These are phyloP conservation scores for Acanthornis magna DNA, from an alignment of 2,797 vertebrate species.

Conservation along the genomic window DNA sequence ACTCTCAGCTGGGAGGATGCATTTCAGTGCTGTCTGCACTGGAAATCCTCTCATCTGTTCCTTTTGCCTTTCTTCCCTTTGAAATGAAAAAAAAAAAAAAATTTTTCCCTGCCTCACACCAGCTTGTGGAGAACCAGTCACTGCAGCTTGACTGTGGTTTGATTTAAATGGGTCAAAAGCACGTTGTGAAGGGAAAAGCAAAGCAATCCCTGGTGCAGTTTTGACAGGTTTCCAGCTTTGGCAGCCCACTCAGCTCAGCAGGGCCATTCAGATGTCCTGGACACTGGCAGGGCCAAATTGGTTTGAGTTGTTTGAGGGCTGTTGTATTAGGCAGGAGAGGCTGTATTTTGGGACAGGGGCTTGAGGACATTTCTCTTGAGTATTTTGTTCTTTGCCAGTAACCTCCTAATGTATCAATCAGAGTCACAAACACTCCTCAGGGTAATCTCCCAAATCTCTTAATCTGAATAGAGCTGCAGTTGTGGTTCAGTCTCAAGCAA, in stretches of 20 bases:
- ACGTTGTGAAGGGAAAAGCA: not conserved
- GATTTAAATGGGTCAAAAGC: not conserved
- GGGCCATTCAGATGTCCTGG: not conserved
- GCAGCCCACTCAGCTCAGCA: not conserved
- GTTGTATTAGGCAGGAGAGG: not conserved
- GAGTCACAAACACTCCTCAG: not conserved
- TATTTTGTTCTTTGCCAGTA: not conserved
- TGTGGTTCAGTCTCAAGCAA: not conserved
- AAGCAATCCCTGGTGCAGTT: not conserved
- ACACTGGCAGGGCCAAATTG: not conserved
- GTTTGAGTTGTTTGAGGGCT: not conserved
- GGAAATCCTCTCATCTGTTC: not conserved
- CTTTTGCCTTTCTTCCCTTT: not conserved
- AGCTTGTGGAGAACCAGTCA: not conserved
- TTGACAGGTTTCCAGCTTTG: not conserved
- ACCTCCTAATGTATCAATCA: not conserved
- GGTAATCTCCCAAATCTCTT: not conserved
- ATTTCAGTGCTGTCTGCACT: not conserved
- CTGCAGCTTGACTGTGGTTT: not conserved
- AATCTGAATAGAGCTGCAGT: not conserved
- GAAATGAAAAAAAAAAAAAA: not conserved
- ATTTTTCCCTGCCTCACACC: not conserved
- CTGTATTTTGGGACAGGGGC: not conserved
- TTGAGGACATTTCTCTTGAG: not conserved
- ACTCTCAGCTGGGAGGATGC: not conserved